Evolutionary conservation across 2,797 vertebrate genomes (phyloP).

Genomic region (Protosalanx chinensis): DNA sequence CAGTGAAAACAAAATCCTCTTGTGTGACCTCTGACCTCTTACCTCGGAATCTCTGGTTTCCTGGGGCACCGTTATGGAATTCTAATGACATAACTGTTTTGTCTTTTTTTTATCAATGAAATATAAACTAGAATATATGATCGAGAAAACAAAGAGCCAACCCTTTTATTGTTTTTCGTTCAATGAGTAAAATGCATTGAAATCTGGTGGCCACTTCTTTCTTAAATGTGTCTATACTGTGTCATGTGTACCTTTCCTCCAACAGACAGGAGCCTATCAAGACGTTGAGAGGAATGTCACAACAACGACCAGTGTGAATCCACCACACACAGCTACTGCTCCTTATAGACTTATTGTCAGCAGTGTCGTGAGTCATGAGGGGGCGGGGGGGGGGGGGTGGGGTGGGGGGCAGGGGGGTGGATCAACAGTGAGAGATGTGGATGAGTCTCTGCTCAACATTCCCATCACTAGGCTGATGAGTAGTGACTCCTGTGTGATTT

Average conservation of each 20-base stretch:
- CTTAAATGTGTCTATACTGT: too few species aligned
- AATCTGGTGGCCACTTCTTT: too few species aligned
- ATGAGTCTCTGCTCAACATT: not conserved
- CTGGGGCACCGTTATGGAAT: not conserved
- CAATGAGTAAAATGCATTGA: too few species aligned
- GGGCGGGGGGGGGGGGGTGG: too few species aligned
- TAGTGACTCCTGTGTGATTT: not conserved
- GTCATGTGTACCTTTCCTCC: not conserved
- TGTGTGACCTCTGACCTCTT: not conserved
- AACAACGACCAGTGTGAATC: not conserved
- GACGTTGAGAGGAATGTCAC: not conserved
- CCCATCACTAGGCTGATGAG: not conserved
- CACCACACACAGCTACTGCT: not conserved
- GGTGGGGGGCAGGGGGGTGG: not conserved
- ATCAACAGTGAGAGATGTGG: not conserved
- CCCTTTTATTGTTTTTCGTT: too few species aligned
- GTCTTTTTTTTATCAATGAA: not conserved
- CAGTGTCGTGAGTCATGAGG: not conserved
- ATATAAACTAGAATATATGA: not conserved
- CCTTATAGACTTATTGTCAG: not conserved
- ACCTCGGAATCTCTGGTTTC: slow-evolving; percentile 4
- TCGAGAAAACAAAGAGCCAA: not conserved
- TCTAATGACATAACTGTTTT: slow-evolving; percentile 8
- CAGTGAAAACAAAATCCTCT: slow-evolving; percentile 1
- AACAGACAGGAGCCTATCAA: too few species aligned